Percentiles rank a stretch among this genome's conserved stretches.
Conservation (phyloP, 2,797 vertebrate species). For the Antrozous pallidus region DNA sequence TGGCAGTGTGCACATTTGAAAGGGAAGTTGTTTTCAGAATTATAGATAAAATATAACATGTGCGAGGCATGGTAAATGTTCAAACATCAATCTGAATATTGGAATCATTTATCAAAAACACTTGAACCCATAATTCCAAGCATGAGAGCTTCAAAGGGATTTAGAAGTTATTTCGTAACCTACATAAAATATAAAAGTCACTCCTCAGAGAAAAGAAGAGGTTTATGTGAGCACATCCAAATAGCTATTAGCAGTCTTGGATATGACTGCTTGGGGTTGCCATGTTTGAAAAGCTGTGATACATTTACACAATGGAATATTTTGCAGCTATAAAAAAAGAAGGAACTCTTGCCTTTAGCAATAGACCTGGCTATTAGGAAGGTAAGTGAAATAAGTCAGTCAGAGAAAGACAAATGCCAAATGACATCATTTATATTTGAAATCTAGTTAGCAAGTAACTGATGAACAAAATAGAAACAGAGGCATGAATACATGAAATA, state of each 20-base stretch:
- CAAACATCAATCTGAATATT: not conserved
- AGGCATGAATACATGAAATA: not conserved
- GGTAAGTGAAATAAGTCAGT: not conserved
- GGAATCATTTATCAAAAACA: not conserved
- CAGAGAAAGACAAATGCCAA: not conserved
- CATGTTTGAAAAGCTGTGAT: not conserved
- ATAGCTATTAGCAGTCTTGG: not conserved
- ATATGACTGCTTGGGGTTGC: not conserved
- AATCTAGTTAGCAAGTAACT: not conserved
- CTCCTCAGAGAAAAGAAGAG: not conserved
- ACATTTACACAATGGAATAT: not conserved
- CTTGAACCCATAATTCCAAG: not conserved
- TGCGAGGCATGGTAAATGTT: not conserved
- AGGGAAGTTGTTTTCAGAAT: not conserved
- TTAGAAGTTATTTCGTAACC: no score
- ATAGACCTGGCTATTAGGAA: not conserved
- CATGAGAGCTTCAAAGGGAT: fast-evolving
- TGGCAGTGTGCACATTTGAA: not conserved
- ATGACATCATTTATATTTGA: not conserved
- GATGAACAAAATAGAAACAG: not conserved
- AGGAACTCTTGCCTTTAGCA: not conserved
- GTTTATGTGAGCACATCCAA: not conserved
- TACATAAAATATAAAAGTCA: not conserved
- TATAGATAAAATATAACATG: not conserved
- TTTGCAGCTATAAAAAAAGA: not conserved